Evolutionary conservation across 2,888 invertebrate genomes (phyloP), one percentile per base, ranked within the genome.

Genomic region (Watsonalla cultraria): DNA sequence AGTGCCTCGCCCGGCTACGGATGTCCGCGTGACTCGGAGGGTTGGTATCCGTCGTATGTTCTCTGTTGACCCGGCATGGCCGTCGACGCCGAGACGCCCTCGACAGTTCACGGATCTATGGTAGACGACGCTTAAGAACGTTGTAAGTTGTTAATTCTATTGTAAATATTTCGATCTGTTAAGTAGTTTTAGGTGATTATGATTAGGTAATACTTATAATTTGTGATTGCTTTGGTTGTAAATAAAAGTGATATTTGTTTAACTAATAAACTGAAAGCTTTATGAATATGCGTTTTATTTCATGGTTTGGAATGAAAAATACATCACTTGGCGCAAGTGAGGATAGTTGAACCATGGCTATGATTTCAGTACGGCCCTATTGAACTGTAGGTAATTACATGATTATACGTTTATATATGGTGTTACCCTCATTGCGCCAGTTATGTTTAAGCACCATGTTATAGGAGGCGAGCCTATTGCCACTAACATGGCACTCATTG

Each of bases 181-280:
- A 87, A 89, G 88, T 89, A 89, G 89, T 89, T 89, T 77, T 89
- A 89, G 89, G 89, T 81, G 82, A 88, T 86, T 87, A 88, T 71
- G 74, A 80, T 85, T 88, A 87, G 84, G 84, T 84, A 74, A 75
- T 85, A 82, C 70, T 70, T 84, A 86, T 84, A 79, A 85, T 89
- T 89, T 89, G 89, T 89, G 89, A 89, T 89, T 81, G 89, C 89
- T 89, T 89, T 83, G 89, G 89, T 89, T 89, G 89, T 89, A 89
- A 89, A 89, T 89, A 89, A 89, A 89, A 89, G 89, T 89, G 89
- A 89, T 89, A 89, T 89, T 89, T 89, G 89, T 89, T 89, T 88
- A 86, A 89, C 86, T 89, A 89, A 89, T 87, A 87, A 85, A 86
- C 77, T 82, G 81, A 84, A 86, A 86, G 87, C 88, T 86, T 88